These are phyloP conservation scores for Plutella xylostella DNA, from an alignment of 2,888 invertebrate species.

Conservation along the genomic window DNA sequence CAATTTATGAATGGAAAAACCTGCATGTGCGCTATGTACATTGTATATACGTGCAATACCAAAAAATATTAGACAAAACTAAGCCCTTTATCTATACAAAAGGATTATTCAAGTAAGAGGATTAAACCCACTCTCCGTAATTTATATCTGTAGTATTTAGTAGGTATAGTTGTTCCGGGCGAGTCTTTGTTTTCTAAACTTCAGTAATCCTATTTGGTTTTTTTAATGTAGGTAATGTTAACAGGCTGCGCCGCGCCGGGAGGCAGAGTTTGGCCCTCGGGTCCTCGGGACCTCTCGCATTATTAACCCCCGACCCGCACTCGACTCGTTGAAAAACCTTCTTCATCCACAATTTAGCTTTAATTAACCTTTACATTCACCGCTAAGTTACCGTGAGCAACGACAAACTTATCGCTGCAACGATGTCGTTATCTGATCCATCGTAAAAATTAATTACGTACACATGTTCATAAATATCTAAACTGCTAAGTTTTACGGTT, in stretches of 20 bases:
- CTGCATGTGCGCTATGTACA: no score
- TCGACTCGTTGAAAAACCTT: conserved; percentile 31
- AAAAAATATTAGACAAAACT: conserved; percentile 26
- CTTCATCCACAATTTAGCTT: conserved; percentile 34
- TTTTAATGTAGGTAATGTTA: conserved; percentile 39
- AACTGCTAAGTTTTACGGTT: conserved; percentile 58
- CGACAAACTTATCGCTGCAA: conserved; percentile 58
- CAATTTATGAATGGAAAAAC: no score
- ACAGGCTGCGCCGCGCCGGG: conserved; percentile 20
- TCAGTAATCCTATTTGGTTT: conserved; percentile 31
- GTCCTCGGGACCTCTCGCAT: conserved; percentile 13
- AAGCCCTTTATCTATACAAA: conserved; percentile 33
- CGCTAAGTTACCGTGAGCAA: conserved; percentile 35
- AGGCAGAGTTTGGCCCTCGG: conserved; percentile 23
- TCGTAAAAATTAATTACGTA: conserved; percentile 68
- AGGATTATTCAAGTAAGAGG: conserved; percentile 40
- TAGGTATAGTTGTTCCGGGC: no score
- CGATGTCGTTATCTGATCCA: conserved; percentile 60
- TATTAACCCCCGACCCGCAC: conserved; percentile 14
- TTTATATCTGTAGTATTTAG: conserved; percentile 38
- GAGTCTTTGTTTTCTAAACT: conserved; percentile 27
- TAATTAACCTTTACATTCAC: conserved; percentile 48
- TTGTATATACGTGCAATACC: no score
- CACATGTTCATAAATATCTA: conserved; percentile 67
- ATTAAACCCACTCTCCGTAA: conserved; percentile 35